These are phyloP conservation scores for Melanchra persicariae DNA, from an alignment of 2,888 invertebrate species.

Conservation along the genomic window DNA sequence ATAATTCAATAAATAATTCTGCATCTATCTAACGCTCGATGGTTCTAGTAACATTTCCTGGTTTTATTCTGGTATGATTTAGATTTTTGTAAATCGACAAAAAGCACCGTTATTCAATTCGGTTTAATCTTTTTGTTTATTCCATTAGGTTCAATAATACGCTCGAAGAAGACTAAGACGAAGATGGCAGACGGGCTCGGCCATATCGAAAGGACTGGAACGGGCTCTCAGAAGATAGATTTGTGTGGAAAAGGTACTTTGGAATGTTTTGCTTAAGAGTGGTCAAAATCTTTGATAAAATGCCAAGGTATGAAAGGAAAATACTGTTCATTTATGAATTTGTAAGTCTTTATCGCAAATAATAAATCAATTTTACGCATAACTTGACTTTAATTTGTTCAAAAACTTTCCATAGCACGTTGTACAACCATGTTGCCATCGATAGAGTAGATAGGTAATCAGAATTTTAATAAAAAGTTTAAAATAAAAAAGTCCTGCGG, in stretches of 20 bases:
- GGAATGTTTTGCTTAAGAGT: too few relatives aligned
- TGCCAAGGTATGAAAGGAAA: neutral
- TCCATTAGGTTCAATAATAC: too few relatives aligned
- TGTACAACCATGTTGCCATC: neutral
- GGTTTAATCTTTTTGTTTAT: too few relatives aligned
- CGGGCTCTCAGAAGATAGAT: neutral
- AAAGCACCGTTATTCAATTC: too few relatives aligned
- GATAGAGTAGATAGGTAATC: neutral
- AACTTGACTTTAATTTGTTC: slow-evolving; percentile 19
- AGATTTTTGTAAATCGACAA: too few relatives aligned
- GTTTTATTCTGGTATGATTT: neutral
- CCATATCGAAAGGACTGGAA: neutral
- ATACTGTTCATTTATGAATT: too few relatives aligned
- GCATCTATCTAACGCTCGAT: neutral
- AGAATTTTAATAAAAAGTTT: neutral
- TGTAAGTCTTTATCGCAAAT: neutral
- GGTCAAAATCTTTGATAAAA: neutral
- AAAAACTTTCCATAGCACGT: slow-evolving; percentile 6
- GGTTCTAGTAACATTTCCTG: slow-evolving; percentile 7
- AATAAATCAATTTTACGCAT: slow-evolving; percentile 31
- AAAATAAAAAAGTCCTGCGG: too few relatives aligned
- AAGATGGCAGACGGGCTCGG: too few relatives aligned
- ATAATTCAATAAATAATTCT: slow-evolving; percentile 35
- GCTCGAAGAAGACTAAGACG: too few relatives aligned
- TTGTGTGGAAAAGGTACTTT: neutral